Base-by-base conservation (phyloP, 2,888 invertebrate species). In the Amphimallon solstitiale region DNA sequence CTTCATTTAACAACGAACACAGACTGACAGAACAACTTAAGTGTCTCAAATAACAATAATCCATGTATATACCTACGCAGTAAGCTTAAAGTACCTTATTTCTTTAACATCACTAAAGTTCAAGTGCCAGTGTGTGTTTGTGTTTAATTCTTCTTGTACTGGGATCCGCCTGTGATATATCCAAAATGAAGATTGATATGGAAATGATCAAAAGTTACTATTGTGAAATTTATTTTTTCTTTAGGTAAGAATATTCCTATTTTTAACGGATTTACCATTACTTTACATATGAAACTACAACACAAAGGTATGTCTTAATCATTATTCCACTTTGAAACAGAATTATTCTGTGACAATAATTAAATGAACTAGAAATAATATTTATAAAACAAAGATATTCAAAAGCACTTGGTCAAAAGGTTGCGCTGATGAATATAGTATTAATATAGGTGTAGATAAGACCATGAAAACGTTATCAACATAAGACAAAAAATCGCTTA, bases 221-320 rank as follows among this genome's bases (percentile, higher is more conserved):
- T 59, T 59, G 56, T 29, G 56, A 59, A 59, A 43, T 59, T 43
- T 59, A 59, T 15, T 59, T 43, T 15, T 45, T 59, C 15, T 43
- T 59, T 43, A 59, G 43, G 56, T 59, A 59, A 59, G 56, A 19
- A 45, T 7, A 19, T 19, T n/a, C n/a, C n/a, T n/a, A n/a, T n/a
- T n/a, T n/a, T n/a, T n/a, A n/a, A n/a, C n/a, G n/a, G n/a, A 15
- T 45, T 45, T 10, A 7, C 1, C 5, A 5, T 23, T 23, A 23
- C 23, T n/a, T n/a, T n/a, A 23, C 23, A 23, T 23, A 5, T 23
- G 23, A 23, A 23, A 23, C 23, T 23, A 5, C 23, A 4, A 23
- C 23, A 23, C 23, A 23, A 23, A n/a, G n/a, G 3, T 23, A 23
- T 23, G 23, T 23, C 5, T 2, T 23, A 2, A 23, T 23, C 23